Evolutionary conservation across 2,113 vertebrate species (phyloP).

Genomic region (Caranx ignobilis): DNA sequence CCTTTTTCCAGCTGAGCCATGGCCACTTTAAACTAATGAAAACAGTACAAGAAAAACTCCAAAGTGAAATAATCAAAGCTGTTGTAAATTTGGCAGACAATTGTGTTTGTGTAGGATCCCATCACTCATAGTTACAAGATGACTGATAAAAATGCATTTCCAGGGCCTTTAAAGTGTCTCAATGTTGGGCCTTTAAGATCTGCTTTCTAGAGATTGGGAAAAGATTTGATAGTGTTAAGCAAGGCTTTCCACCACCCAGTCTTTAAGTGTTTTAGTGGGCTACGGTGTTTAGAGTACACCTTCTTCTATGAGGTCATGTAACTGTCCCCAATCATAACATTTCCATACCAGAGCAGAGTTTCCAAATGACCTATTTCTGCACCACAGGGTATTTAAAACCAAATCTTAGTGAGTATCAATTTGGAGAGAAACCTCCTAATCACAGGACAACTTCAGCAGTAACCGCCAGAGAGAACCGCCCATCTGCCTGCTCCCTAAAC

Average conservation of each 20-base stretch:
- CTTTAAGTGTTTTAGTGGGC: constrained; percentile 50
- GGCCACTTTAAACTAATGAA: not conserved
- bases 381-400: constrained; percentile 66
- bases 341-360: constrained; percentile 75
- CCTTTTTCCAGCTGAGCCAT: not conserved
- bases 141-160: not conserved
- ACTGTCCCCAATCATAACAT: constrained; percentile 73
- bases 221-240: constrained; percentile 23
- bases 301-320: constrained; percentile 74
- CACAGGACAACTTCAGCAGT: constrained; percentile 66
- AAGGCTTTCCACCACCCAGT: constrained; percentile 34
- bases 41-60: not conserved
- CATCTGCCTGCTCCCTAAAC: constrained; percentile 62
- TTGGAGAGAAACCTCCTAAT: constrained; percentile 76
- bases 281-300: constrained; percentile 71
- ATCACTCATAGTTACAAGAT: not conserved
- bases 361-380: constrained; percentile 81
- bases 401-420: constrained; percentile 66
- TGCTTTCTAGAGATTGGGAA: constrained; percentile 18
- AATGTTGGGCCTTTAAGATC: constrained; percentile 22
- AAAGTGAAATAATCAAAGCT: not conserved
- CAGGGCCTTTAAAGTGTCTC: not conserved
- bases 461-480: constrained; percentile 63
- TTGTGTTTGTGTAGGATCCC: not conserved
- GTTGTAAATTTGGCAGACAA: not conserved